Base-by-base conservation (phyloP, 2,113 vertebrate genomes). In the Centropus unirufus region DNA sequence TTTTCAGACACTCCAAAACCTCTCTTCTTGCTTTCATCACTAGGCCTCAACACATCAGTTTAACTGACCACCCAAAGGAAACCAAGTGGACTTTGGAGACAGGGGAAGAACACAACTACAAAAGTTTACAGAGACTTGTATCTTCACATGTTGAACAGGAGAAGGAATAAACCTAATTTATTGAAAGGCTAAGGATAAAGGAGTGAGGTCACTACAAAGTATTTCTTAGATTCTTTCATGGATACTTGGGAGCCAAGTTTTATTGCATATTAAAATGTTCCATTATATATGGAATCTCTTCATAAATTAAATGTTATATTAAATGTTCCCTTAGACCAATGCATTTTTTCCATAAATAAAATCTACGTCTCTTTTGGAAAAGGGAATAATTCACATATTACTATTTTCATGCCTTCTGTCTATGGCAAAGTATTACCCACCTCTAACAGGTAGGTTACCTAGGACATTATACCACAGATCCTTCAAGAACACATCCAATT, bases 61-160 rank as follows among this genome's bases (percentile, higher is more conserved):
- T 83, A 95, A 91, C 44, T 70, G 42, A 93, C 59, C 10, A 67
- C 34, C 76, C 87, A 47, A 91, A 93, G 11, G 49, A 93, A 96
- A 85, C 61, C 32, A 94, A 83, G 21, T 15, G 5, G 77, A 80
- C 22, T 52, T 54, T 73, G 66, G 18, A 81, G 34, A 67, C 11
- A 6, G 17, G 15, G 34, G 27, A 86, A 89, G 64, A 86, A 83
- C 6, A 14, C 24, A 76, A 83, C 54, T 66, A 32, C n/a, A 68
- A 77, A 20, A 69, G 14, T 62, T 94, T 54, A 84, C 27, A 64
- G 29, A 88, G 57, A 63, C n/a, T 83, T 82, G 44, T 36, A 87
- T 92, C 89, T 59, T 44, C 69, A 44, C 27, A 6, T 44, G 51
- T 47, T 58, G 83, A 77, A 54, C 34, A 86, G 4, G 20, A 74